Evolutionary conservation across 2,797 vertebrate genomes (phyloP).

Genomic region (Uromys caudimaculatus): DNA sequence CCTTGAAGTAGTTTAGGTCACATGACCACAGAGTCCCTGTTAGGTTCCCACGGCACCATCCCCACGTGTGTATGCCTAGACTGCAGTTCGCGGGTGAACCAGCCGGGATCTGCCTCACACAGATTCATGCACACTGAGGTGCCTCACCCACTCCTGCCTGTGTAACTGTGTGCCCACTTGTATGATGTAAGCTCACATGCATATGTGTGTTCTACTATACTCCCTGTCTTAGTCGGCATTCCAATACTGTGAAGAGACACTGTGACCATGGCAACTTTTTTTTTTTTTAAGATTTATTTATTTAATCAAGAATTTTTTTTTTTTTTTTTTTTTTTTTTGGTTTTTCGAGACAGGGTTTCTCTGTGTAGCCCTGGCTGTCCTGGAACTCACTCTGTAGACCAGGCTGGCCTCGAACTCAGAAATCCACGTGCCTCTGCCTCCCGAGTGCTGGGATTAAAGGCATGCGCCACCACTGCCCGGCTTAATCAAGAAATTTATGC

Average conservation of each 20-base stretch:
- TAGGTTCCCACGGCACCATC: fast-evolving
- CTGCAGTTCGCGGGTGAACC: background rate
- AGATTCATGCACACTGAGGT: background rate
- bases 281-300: too few species aligned
- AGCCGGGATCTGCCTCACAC: fast-evolving
- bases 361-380: too few species aligned
- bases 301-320: background rate
- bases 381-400: too few species aligned
- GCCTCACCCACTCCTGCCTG: background rate
- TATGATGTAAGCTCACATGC: too few species aligned
- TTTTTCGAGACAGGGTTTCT: too few species aligned
- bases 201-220: too few species aligned
- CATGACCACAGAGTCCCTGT: background rate
- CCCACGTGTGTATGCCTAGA: background rate
- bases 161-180: background rate
- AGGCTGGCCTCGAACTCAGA: too few species aligned
- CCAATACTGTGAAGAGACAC: background rate
- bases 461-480: too few species aligned
- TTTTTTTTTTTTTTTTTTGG: too few species aligned
- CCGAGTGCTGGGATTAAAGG: too few species aligned
- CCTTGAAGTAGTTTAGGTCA: background rate
- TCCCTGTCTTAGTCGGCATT: background rate
- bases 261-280: background rate
- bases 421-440: too few species aligned
- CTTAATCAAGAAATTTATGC: background rate